Conservation (phyloP, 2,113 vertebrate genomes). For the Uria lomvia region DNA sequence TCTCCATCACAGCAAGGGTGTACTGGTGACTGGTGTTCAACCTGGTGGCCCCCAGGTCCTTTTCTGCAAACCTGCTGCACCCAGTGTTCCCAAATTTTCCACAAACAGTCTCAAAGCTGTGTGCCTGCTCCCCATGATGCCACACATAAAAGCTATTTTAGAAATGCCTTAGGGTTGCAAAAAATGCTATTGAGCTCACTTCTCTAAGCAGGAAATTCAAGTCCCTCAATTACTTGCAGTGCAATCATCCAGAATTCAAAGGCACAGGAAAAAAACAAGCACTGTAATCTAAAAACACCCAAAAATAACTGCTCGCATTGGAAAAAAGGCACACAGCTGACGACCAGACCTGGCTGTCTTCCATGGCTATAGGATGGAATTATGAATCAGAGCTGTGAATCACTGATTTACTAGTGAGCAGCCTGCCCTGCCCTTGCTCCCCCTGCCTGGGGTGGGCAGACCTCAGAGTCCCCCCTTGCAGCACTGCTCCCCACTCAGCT, state of each 20-base stretch:
- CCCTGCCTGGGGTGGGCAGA: not conserved
- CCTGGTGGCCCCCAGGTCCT: not conserved
- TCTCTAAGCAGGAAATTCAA: conserved; percentile 37
- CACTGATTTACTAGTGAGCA: not conserved
- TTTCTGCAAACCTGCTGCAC: not conserved
- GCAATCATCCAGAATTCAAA: conserved; percentile 57
- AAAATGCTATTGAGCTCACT: not conserved
- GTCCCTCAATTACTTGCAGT: conserved; percentile 1
- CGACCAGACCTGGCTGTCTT: not conserved
- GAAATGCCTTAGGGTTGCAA: conserved; percentile 36
- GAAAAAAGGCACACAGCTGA: conserved; percentile 30
- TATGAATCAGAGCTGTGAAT: conserved; percentile 25
- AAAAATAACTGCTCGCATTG: not conserved
- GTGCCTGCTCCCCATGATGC: not conserved
- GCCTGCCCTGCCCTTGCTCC: not conserved
- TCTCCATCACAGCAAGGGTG: not conserved
- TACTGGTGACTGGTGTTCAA: not conserved
- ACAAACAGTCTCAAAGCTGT: not conserved
- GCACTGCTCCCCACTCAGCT: accelerated
- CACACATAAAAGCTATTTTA: not conserved
- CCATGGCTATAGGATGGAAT: not conserved
- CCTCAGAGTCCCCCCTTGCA: not conserved
- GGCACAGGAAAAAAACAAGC: not conserved
- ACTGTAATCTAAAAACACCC: conserved; percentile 36
- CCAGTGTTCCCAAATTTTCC: not conserved